phyloP scores from a whole-genome alignment of 2,113 vertebrate genomes.

The Speoplatyrhinus poulsoni region DNA sequence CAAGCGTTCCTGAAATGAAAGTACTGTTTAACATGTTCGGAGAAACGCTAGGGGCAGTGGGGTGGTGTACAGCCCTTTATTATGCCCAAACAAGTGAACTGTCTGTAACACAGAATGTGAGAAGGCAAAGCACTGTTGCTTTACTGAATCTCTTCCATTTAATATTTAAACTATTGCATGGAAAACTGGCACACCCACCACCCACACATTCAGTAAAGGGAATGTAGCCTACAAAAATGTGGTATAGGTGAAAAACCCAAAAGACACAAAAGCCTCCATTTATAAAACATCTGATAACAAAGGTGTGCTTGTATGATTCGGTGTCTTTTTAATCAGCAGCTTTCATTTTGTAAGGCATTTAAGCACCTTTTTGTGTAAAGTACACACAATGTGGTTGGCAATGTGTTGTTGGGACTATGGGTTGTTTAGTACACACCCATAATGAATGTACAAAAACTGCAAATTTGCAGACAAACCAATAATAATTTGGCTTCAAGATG shows the following conservation, averaged over 20 bases:
- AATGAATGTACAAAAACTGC: conserved; percentile 20
- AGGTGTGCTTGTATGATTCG: conserved; percentile 27
- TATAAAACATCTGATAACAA: conserved; percentile 2
- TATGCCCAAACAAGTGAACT: conserved; percentile 3
- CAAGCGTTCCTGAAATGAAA: conserved; percentile 24
- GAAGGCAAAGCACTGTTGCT: neutral
- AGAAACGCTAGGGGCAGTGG: neutral
- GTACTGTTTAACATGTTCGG: conserved; percentile 18
- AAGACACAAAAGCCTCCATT: too few species aligned
- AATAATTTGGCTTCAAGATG: conserved; percentile 21
- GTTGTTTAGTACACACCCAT: conserved; percentile 9
- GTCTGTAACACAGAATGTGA: conserved; percentile 27
- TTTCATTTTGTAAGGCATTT: conserved; percentile 67
- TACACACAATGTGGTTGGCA: conserved; percentile 22
- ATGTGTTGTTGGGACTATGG: conserved; percentile 10
- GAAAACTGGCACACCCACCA: neutral
- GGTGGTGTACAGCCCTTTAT: conserved; percentile 41
- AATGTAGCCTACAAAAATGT: neutral
- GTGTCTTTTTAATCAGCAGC: conserved; percentile 61
- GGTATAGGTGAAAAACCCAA: neutral
- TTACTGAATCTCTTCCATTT: neutral
- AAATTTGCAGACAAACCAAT: conserved; percentile 16
- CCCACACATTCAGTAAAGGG: neutral
- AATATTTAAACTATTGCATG: neutral
- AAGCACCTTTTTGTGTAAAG: conserved; percentile 57